Evolutionary conservation across 1,140 invertebrate genomes (phyloP), one percentile per base, ranked within the genome.

Genomic region (Drosophila mojavensis): DNA sequence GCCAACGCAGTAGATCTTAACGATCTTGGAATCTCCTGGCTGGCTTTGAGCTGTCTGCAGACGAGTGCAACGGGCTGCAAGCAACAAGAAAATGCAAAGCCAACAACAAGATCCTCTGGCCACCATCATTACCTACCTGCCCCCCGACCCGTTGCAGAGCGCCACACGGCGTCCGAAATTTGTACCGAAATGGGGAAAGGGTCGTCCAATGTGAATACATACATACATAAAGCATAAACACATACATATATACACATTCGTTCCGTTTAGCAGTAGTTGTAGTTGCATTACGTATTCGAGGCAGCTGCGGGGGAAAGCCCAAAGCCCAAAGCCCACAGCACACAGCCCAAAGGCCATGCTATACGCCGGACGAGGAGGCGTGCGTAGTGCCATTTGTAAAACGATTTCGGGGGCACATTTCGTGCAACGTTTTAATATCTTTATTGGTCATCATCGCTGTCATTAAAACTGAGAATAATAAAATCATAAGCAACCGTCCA

Each of bases 391-490:
- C 84, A 89, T 83, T 88, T 88, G 83, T 88, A 80, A 89, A 78
- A 81, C 68, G 74, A 89, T 89, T 89, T 89, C 81, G 80, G 78
- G 64, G 81, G 81, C 85, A 89, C 86, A 88, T 91, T 88, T 91
- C 77, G 83, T 88, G 75, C 68, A 79, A 65, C 80, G 78, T 88
- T 91, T 91, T 91, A 91, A 91, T 91, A 91, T 91, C 88, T 91
- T 91, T 91, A 91, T 91, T 91, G 88, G 80, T 77, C 83, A 91
- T 91, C 82, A 88, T 91, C 69, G 70, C 76, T 81, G 84, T 84
- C 84, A 89, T 89, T 89, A 89, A 89, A 88, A 89, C 82, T 78
- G 80, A 75, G 75, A 89, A 84, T 89, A 89, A 89, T 89, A 89
- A 89, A 89, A 88, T 80, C 84, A 88, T 88, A 88, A 88, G 86